Evolutionary conservation across 1,140 invertebrate species (phyloP), one percentile per base, ranked within the genome.

Genomic region (Calosoma granatense): DNA sequence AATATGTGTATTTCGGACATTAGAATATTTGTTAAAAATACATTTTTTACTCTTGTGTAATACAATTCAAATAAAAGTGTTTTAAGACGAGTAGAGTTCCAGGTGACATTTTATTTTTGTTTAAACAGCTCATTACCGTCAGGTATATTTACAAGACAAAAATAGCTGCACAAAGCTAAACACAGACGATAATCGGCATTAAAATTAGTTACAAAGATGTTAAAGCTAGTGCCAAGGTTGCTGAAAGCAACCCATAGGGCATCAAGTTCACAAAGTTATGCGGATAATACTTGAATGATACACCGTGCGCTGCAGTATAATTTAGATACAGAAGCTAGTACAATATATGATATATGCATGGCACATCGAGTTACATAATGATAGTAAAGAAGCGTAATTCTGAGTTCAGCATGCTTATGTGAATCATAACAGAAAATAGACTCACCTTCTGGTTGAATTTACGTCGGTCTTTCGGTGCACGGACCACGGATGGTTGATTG

Each of bases 401-500:
- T n/a, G n/a, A n/a, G n/a, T n/a, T n/a, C n/a, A n/a, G n/a, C n/a
- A n/a, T n/a, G n/a, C n/a, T n/a, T n/a, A n/a, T n/a, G n/a, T n/a
- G n/a, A n/a, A n/a, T n/a, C n/a, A n/a, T n/a, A n/a, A n/a, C n/a
- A n/a, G n/a, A n/a, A n/a, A n/a, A n/a, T n/a, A n/a, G 22, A 64
- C 66, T 67, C 69, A 83, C 82, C 76, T 78, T 81, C 61, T 80
- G 78, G 60, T 82, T 82, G 59, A 78, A 75, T 73, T 76, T 80
- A 71, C 75, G 77, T 65, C 76, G 78, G 65, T 83, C 81, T 65
- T 78, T 81, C 19, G 78, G 67, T 17, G 79, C 77, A 65, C 75
- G 76, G 51, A 79, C 74, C 53, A 81, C 73, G 22, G 75, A 74
- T 17, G 78, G 74, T 55, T 51, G 53, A 47, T 58, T 56, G 59